Conservation (phyloP, 1,140 invertebrate genomes). For the Drosophila gunungcola region DNA sequence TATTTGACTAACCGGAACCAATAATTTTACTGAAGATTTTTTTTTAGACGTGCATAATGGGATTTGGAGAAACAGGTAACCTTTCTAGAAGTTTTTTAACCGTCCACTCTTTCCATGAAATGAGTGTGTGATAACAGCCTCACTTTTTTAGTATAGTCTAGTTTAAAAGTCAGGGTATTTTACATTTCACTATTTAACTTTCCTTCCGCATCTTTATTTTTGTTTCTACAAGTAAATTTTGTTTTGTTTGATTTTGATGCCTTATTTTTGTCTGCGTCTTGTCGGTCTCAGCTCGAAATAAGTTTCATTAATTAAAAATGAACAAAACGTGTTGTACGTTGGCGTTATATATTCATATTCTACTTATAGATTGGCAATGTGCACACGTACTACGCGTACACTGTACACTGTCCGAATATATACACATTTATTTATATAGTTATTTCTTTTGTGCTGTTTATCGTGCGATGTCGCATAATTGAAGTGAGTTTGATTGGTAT, state of each 20-base stretch:
- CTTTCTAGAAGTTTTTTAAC: not conserved
- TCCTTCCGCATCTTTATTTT: slow-evolving; percentile 3
- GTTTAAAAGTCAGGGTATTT: slow-evolving; percentile 9
- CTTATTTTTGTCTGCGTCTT: slow-evolving; percentile 58
- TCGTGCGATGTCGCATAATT: slow-evolving; percentile 44
- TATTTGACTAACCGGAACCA: not conserved
- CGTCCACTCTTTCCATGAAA: not conserved
- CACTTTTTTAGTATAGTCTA: not conserved
- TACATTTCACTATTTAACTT: not conserved
- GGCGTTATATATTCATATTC: slow-evolving; percentile 45
- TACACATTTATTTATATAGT: slow-evolving; percentile 37
- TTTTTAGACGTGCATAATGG: not conserved
- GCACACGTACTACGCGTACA: slow-evolving; percentile 37
- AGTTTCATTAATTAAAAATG: slow-evolving; percentile 79
- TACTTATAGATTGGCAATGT: slow-evolving; percentile 58
- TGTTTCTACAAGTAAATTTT: slow-evolving; percentile 26
- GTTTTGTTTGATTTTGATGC: slow-evolving; percentile 28
- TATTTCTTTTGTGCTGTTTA: slow-evolving; percentile 40
- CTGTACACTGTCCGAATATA: slow-evolving; percentile 12
- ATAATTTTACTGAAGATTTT: not conserved
- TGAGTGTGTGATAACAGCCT: not conserved
- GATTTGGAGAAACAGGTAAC: not conserved
- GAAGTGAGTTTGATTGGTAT: slow-evolving; percentile 32
- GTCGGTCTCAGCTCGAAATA: slow-evolving; percentile 56
- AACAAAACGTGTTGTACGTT: slow-evolving; percentile 70